Evolutionary conservation across 2,888 invertebrate species (phyloP).

Genomic region (Callosobruchus maculatus): DNA sequence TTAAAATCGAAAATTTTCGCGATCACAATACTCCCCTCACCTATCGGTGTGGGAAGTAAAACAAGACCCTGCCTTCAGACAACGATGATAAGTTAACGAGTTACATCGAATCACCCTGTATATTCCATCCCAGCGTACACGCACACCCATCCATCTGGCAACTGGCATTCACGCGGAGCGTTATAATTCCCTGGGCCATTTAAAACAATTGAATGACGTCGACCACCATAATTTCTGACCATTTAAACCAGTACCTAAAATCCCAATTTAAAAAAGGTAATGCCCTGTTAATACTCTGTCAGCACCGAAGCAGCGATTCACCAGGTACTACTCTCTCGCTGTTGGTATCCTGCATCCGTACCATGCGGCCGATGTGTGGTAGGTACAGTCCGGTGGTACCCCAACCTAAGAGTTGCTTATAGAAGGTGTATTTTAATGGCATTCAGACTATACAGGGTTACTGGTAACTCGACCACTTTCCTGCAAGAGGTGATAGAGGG

Average conservation of each 20-base stretch:
- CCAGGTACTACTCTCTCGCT: not conserved
- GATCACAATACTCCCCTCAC: too few relatives aligned
- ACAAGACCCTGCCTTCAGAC: too few relatives aligned
- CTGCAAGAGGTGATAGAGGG: too few relatives aligned
- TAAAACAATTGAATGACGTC: not conserved
- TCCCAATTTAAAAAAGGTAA: not conserved
- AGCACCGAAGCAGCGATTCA: too few relatives aligned
- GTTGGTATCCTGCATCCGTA: not conserved
- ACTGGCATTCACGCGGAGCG: not conserved
- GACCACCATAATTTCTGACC: not conserved
- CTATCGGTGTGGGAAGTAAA: too few relatives aligned
- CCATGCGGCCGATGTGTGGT: not conserved
- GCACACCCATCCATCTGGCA: not conserved
- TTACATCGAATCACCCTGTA: not conserved
- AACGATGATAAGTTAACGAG: too few relatives aligned
- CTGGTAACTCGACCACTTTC: too few relatives aligned
- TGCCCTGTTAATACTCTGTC: not conserved
- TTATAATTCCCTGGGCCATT: not conserved
- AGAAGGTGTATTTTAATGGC: too few relatives aligned
- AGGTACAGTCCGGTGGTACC: not conserved
- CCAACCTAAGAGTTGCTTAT: too few relatives aligned
- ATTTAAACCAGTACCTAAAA: not conserved
- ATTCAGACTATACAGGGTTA: too few relatives aligned
- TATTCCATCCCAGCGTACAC: not conserved
- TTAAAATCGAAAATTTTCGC: too few relatives aligned